These are phyloP conservation scores for Chrysopilus asiliformis DNA, from an alignment of 2,888 invertebrate species.

Conservation along the genomic window DNA sequence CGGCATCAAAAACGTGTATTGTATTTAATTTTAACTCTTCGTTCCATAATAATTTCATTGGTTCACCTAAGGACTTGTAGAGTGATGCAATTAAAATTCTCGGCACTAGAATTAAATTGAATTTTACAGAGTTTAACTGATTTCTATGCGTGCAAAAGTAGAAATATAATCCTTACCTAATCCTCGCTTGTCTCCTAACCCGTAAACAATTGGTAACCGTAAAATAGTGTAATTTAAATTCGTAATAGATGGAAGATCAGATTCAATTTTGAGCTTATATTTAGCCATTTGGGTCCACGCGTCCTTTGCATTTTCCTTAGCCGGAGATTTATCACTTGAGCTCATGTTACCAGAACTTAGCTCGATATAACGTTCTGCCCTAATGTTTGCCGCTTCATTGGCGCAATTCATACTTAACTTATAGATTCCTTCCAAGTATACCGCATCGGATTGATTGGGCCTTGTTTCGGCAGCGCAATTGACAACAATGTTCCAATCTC, in stretches of 20 bases:
- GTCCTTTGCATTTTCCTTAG: conserved; percentile 64
- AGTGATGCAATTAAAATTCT: conserved; percentile 75
- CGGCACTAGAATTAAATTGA: conserved; percentile 45
- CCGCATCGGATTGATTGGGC: conserved; percentile 73
- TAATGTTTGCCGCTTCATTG: conserved; percentile 53
- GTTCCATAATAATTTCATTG: conserved; percentile 86
- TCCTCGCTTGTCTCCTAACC: conserved; percentile 67
- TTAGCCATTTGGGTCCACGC: conserved; percentile 78
- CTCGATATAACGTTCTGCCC: conserved; percentile 62
- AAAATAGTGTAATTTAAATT: conserved; percentile 62
- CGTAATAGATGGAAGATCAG: conserved; percentile 52
- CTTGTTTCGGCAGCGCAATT: conserved; percentile 90
- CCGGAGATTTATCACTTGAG: conserved; percentile 62
- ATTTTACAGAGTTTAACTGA: not conserved
- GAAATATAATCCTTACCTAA: conserved; percentile 47
- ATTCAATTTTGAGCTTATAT: conserved; percentile 73
- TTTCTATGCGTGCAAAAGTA: conserved; percentile 1
- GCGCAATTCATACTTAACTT: conserved; percentile 77
- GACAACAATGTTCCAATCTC: conserved; percentile 62
- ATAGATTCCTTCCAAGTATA: conserved; percentile 79
- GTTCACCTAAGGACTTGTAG: conserved; percentile 76
- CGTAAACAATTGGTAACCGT: conserved; percentile 77
- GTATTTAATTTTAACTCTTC: conserved; percentile 74
- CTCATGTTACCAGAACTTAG: conserved; percentile 73
- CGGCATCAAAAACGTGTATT: conserved; percentile 74